Conservation (phyloP, 2,888 invertebrate species). For the Clepsis dumicolana region DNA sequence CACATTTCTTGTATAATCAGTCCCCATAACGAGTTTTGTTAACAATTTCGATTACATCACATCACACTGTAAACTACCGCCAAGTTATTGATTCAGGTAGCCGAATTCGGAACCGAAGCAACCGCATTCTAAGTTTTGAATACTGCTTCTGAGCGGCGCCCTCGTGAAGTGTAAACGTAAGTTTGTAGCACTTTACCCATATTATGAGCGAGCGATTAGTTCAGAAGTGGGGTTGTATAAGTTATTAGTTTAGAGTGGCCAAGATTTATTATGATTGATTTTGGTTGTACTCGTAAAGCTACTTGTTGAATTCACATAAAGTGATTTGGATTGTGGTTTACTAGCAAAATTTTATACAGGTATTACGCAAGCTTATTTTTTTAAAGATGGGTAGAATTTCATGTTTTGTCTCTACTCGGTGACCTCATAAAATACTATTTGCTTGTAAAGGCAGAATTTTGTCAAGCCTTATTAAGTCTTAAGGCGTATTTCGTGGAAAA, state of each 20-base stretch:
- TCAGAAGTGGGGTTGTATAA: conserved; percentile 33
- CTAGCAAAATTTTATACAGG: neutral
- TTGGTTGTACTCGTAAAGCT: conserved; percentile 9
- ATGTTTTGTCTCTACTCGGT: no score
- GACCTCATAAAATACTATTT: no score
- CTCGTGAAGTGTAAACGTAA: conserved; percentile 4
- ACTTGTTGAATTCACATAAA: conserved; percentile 5
- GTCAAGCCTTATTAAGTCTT: no score
- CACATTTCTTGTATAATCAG: conserved; percentile 29
- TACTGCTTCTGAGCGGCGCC: conserved; percentile 13
- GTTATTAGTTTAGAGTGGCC: conserved; percentile 35
- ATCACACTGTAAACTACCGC: conserved; percentile 33
- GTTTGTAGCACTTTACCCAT: conserved; percentile 34
- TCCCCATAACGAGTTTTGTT: conserved; percentile 39
- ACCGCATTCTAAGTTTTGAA: conserved; percentile 7
- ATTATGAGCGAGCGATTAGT: conserved; percentile 41
- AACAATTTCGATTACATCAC: conserved; percentile 44
- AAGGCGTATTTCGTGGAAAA: no score
- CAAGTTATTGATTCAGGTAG: conserved; percentile 17
- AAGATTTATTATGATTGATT: conserved; percentile 33
- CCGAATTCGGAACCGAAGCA: conserved; percentile 11
- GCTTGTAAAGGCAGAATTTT: no score
- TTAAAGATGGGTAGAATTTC: no score
- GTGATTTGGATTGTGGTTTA: neutral
- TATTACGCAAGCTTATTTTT: no score